Evolutionary conservation across 2,888 invertebrate species (phyloP).

Genomic region (Drosophila nr. medialis): DNA sequence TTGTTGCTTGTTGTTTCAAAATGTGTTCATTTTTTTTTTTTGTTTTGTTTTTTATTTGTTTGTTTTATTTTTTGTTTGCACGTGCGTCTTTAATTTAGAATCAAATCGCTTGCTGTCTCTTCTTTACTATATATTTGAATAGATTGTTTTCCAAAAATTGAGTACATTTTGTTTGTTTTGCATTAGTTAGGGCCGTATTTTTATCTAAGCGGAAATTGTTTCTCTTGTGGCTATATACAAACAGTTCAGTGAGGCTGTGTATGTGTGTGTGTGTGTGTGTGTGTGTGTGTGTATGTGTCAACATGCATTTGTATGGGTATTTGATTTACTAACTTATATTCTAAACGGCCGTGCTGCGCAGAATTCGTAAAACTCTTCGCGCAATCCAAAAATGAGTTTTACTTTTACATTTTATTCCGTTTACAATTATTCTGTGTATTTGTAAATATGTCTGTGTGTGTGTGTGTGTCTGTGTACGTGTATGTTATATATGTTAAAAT

Average conservation of each 20-base stretch:
- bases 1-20: constrained; percentile 22
- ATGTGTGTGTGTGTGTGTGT: constrained; percentile 19
- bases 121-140: constrained; percentile 25
- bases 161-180: constrained; percentile 36
- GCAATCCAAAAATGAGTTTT: constrained; percentile 25
- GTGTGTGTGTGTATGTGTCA: constrained; percentile 6
- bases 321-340: constrained; percentile 76
- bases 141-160: constrained; percentile 38
- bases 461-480: constrained; percentile 27
- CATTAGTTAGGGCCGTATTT: constrained; percentile 62
- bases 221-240: constrained; percentile 63
- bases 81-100: constrained; percentile 66
- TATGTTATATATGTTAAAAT: constrained; percentile 41
- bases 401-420: constrained; percentile 26
- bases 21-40: constrained; percentile 7
- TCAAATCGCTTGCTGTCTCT: constrained; percentile 58
- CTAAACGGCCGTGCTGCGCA: constrained; percentile 69
- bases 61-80: constrained; percentile 2
- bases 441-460: constrained; percentile 34
- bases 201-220: constrained; percentile 74
- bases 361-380: constrained; percentile 8
- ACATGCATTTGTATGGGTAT: constrained; percentile 37
- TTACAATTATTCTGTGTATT: constrained; percentile 30
- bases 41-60: not conserved
- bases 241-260: constrained; percentile 31